Evolutionary conservation across 2,797 vertebrate species (phyloP).

Genomic region (Ficedula albicollis): DNA sequence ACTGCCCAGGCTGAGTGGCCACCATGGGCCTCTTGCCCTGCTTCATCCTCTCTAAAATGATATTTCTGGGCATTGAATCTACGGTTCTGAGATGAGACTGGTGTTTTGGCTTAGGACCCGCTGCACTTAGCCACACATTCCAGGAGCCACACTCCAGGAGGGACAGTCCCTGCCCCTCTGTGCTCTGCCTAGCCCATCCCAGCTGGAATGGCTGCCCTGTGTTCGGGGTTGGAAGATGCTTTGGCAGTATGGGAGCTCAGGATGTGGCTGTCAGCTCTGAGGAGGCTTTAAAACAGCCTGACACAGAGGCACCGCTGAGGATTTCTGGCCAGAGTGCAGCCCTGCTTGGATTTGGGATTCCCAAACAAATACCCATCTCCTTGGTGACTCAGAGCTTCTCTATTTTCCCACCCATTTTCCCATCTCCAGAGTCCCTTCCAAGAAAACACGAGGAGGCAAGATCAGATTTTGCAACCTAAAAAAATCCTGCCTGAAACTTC

Average conservation of each 20-base stretch:
- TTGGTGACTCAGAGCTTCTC: constrained; percentile 6
- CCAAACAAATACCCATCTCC: background rate
- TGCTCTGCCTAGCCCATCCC: background rate
- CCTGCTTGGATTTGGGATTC: background rate
- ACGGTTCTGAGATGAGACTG: background rate
- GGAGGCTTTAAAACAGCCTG: background rate
- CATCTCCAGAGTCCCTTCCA: background rate
- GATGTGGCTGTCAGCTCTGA: background rate
- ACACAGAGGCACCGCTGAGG: accelerated
- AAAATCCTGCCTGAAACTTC: background rate
- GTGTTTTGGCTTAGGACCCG: background rate
- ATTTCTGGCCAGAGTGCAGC: background rate
- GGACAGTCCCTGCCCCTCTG: accelerated
- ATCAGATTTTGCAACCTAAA: background rate
- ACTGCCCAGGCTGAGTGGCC: background rate
- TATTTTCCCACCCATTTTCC: background rate
- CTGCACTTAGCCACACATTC: background rate
- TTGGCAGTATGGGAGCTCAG: background rate
- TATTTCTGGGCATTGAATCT: background rate
- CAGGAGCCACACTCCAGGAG: background rate
- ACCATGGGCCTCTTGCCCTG: background rate
- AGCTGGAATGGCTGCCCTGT: no score
- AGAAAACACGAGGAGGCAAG: background rate
- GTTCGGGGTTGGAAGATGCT: background rate
- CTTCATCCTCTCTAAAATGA: background rate